Base-by-base conservation (phyloP, 1,140 invertebrate genomes). In the Ylistrum balloti region DNA sequence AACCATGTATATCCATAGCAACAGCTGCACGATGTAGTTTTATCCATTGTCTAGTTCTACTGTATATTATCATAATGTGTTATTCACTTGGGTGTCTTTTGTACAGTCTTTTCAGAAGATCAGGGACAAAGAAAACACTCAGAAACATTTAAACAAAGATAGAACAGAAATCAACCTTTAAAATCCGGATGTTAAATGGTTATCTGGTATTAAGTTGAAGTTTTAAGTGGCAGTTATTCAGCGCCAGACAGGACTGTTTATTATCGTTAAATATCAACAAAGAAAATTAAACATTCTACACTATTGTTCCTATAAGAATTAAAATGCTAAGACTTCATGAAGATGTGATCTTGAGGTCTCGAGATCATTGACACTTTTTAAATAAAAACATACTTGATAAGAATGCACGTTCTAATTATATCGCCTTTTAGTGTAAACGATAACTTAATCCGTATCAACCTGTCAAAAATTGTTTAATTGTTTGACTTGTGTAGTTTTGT, bases 381-480 rank as follows among this genome's bases (percentile, higher is more conserved):
- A 5, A 74, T 74, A n/a, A n/a, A n/a, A n/a, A n/a, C n/a, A n/a
- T n/a, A n/a, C n/a, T n/a, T n/a, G n/a, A n/a, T n/a, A n/a, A n/a
- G n/a, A n/a, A n/a, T n/a, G n/a, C n/a, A 28, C n/a, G 28, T 74
- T 74, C 56, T 74, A 74, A 74, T 74, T n/a, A 5, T 11, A 74
- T n/a, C 22, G n/a, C 56, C 56, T 28, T 74, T 74, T 74, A 74
- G 17, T 28, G 56, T 74, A 28, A 74, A 74, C 56, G 22, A 74
- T 74, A 28, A 3, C n/a, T 74, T 74, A 74, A 74, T 74, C 56
- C 17, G 56, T 74, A 74, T 74, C 56, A 74, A 74, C 3, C 56
- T 74, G 56, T 74, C 56, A 74, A 74, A n/a, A 74, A 74, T 74
- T 74, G 56, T 74, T 74, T 74, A 74, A 74, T 28, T 74, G n/a